Evolutionary conservation across 2,797 vertebrate genomes (phyloP), one percentile per base, ranked within the genome.

Genomic region (Chaenodraco wilsoni): DNA sequence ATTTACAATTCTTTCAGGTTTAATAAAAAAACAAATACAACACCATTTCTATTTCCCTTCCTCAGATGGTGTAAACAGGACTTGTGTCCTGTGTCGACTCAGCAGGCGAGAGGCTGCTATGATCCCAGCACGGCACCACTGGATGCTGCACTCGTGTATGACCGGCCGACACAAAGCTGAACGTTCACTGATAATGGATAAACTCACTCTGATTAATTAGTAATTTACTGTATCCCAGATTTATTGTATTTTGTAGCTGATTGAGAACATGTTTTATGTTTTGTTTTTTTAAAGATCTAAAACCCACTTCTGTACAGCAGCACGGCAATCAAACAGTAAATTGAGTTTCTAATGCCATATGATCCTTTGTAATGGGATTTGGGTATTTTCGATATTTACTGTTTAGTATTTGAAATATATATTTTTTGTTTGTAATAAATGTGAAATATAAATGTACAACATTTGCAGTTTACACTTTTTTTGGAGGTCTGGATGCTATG

Each of bases 21-120:
- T 17, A 17, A 5, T 19, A 59, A 19, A 52, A 21, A 52, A 37
- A 8, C 10, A 45, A 6, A 21, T 1, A 23, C 27, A 5, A 13
- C 4, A 9, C 2, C 44, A 2, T 66, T 59, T 72, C 54, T 50
- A 15, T 31, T 72, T 72, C 75, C 27, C 48, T 57, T 33, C 16
- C 13, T 69, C 82, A 57, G 96, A 83, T 97, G 96, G 96, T 96
- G 95, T 80, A 87, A 91, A 58, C 92, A 92, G 41, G 95, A 97
- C 48, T 77, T 96, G 72, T 95, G 95, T 72, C 95, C 92, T 0
- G 92, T 94, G 70, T 82, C 76, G 16, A 60, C 14, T 0, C 94
- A 89, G 64, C 70, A 91, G 0, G 19, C 3, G 5, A 90, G 45
- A n/a, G 87, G 94, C 67, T 92, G 86, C 84, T 96, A 96, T 27